Evolutionary conservation across 2,888 invertebrate species (phyloP).

Genomic region (Mesochorus sp.): DNA sequence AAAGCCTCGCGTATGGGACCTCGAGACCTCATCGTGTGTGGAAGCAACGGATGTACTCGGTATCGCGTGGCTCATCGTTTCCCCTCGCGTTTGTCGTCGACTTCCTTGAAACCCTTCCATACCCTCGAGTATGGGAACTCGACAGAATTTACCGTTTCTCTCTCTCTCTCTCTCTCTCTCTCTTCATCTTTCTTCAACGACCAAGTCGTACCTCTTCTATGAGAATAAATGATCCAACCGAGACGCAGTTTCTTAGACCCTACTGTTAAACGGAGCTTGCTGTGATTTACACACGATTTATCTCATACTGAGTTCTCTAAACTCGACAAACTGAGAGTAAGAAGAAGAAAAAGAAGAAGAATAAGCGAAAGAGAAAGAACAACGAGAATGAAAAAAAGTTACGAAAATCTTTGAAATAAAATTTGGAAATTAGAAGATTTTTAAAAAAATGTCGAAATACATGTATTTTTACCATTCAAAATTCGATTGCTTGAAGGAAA

Average conservation of each 20-base stretch:
- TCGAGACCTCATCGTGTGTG: background rate
- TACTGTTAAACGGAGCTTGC: slow-evolving; percentile 55
- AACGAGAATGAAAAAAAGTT: background rate
- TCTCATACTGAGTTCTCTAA: background rate
- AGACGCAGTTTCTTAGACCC: slow-evolving; percentile 44
- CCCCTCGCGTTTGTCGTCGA: slow-evolving; percentile 45
- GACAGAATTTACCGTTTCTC: slow-evolving; percentile 3
- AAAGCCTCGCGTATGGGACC: too few relatives aligned
- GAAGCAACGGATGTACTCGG: background rate
- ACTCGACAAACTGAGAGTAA: too few relatives aligned
- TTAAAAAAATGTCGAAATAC: too few relatives aligned
- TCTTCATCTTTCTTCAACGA: slow-evolving; percentile 57
- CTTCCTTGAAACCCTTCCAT: slow-evolving; percentile 26
- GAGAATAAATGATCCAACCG: slow-evolving; percentile 64
- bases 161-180: too few relatives aligned
- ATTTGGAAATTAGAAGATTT: too few relatives aligned
- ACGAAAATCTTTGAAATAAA: background rate
- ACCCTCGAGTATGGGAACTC: background rate
- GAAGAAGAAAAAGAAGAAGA: background rate
- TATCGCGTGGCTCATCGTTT: slow-evolving; percentile 5
- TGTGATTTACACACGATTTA: slow-evolving; percentile 46
- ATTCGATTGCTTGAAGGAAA: too few relatives aligned
- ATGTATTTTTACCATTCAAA: too few relatives aligned
- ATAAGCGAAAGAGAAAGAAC: too few relatives aligned
- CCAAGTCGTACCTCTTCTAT: slow-evolving; percentile 69